Conservation (phyloP, 1,140 invertebrate genomes). For the Ceratitis capitata region DNA sequence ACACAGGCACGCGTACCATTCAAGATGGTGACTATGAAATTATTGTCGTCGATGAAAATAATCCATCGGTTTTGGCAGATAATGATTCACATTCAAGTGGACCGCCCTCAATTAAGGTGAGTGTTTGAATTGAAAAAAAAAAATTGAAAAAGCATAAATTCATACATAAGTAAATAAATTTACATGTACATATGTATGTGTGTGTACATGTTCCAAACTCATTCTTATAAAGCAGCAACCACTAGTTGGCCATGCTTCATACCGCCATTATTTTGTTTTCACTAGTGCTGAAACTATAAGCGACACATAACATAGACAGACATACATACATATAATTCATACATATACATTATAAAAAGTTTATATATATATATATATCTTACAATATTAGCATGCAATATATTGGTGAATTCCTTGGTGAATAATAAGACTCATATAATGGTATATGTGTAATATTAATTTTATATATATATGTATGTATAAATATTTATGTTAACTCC, state of each 20-base stretch:
- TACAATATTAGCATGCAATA: neutral
- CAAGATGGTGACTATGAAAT: slow-evolving; percentile 88
- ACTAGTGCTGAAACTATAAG: neutral
- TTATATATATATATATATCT: too few species aligned
- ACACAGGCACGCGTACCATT: slow-evolving; percentile 65
- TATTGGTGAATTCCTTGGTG: neutral
- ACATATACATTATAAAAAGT: neutral
- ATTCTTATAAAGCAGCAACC: neutral
- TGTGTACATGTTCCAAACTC: neutral
- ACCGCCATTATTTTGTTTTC: neutral
- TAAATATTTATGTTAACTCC: too few species aligned
- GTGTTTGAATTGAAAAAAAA: slow-evolving; percentile 38
- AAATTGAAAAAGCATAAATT: too few species aligned
- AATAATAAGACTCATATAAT: neutral
- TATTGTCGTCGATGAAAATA: slow-evolving; percentile 89
- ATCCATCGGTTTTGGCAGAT: slow-evolving; percentile 82
- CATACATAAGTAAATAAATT: too few species aligned
- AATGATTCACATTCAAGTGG: slow-evolving; percentile 77
- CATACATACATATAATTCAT: neutral
- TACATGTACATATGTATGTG: neutral
- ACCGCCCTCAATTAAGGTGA: slow-evolving; percentile 85
- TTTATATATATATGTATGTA: neutral
- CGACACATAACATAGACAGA: neutral
- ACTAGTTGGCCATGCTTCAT: too few species aligned
- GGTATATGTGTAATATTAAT: neutral